Percentiles rank a stretch among this genome's conserved stretches.
Conservation (phyloP, 2,797 vertebrate genomes). For the Apodemus agrarius region DNA sequence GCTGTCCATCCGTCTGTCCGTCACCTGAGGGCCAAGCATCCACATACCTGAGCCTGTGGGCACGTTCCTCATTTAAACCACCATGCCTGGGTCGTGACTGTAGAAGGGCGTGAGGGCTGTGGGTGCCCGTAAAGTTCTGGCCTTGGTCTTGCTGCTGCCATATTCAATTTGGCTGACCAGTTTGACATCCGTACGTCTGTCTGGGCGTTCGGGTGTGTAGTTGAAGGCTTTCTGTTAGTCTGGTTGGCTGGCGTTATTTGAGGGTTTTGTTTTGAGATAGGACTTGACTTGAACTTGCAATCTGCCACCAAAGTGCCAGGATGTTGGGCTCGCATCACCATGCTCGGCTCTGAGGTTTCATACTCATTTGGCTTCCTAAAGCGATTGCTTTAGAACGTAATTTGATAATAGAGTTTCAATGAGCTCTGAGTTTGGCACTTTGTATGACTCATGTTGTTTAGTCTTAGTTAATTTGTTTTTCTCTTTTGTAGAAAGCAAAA, state of each 20-base stretch:
- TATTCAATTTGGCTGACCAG: neutral
- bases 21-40: too few species aligned
- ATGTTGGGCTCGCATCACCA: neutral
- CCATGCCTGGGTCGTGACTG: neutral
- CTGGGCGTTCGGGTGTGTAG: neutral
- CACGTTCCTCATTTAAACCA: neutral
- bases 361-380: neutral
- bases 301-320: neutral
- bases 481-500: conserved; percentile 89
- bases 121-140: neutral
- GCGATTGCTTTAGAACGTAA: neutral
- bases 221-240: neutral
- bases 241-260: neutral
- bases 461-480: conserved; percentile 38
- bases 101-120: neutral
- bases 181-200: neutral
- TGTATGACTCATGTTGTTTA: neutral
- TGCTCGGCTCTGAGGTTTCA: neutral
- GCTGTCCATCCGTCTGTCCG: too few species aligned
- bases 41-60: neutral
- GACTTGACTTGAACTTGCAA: neutral
- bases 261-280: neutral
- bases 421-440: neutral
- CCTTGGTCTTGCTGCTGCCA: neutral
- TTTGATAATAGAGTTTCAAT: neutral